Evolutionary conservation across 2,113 vertebrate genomes (phyloP).

Genomic region (Cololabis saira): DNA sequence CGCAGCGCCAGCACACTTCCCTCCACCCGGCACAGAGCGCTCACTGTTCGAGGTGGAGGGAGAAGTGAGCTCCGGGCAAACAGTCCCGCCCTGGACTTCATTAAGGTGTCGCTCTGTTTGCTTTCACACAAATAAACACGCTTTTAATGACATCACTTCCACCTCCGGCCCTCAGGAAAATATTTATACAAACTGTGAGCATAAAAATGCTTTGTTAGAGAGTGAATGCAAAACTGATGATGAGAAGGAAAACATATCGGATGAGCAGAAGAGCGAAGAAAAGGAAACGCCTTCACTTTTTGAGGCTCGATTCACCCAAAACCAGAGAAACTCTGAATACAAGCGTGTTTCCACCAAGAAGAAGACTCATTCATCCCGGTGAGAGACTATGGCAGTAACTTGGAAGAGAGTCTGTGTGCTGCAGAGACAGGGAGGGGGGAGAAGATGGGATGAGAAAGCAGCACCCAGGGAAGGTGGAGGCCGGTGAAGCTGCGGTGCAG

Average conservation of each 20-base stretch:
- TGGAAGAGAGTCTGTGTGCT: constrained; percentile 2
- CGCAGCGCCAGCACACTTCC: constrained; percentile 50
- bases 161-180: constrained; percentile 36
- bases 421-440: neutral
- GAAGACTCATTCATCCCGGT: constrained; percentile 19
- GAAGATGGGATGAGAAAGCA: neutral
- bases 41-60: constrained; percentile 56
- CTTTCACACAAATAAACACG: constrained; percentile 57
- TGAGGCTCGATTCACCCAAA: too few relatives aligned
- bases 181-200: constrained; percentile 1
- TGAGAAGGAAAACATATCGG: too few relatives aligned
- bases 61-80: constrained; percentile 57
- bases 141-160: constrained; percentile 41
- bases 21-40: constrained; percentile 50
- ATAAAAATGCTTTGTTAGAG: constrained; percentile 5
- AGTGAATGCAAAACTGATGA: neutral
- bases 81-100: constrained; percentile 75
- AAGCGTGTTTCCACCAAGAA: too few relatives aligned
- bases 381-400: constrained; percentile 3
- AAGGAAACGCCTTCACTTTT: too few relatives aligned
- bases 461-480: neutral
- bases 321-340: neutral
- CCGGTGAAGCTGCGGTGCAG: constrained; percentile 11
- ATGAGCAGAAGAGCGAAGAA: too few relatives aligned
- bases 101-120: constrained; percentile 67